Evolutionary conservation across 2,888 invertebrate species (phyloP), one percentile per base, ranked within the genome.

Genomic region (Tortricodes alternella): DNA sequence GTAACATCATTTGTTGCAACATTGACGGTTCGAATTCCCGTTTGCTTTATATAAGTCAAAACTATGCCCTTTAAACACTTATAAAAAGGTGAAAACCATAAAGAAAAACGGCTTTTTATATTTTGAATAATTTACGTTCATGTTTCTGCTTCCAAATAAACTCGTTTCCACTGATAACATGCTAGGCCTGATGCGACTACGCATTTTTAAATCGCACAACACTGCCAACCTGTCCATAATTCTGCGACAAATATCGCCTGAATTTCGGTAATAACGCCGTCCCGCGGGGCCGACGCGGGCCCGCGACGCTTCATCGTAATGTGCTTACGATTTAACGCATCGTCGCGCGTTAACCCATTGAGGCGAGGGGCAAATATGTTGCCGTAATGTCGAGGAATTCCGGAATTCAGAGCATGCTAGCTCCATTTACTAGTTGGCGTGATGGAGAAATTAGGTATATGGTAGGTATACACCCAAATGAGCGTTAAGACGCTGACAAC

Each of bases 321-420:
- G 39, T 53, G 46, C 34, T 46, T 39, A 41, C 53, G 53, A 53
- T 53, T 53, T 53, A 39, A 55, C 55, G 55, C 48, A 48, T 55
- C 48, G 35, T 27, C 48, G 48, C 55, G 32, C 19, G 21, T 21
- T 13, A 27, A 8, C 21, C 46, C 29, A 29, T 37, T 53, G 39
- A 32, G 34, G 23, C 41, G 39, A 21, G 49, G 16, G 7, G 23
- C 23, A 53, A 53, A 46, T 38, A 37, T 46, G 53, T 41, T 44
- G 24, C 43, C 18, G 35, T 41, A 37, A 46, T 39, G 19, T 13
- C 29, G 13, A 39, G 53, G 46, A 46, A 46, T 39, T 13, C 29
- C 18, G 46, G 32, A 9, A 46, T 38, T 53, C 21, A 13, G 27
- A 19, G 49, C 15, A 29, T 29, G 29, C 46, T 23, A 6, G 37